Evolutionary conservation across 2,797 vertebrate genomes (phyloP), one percentile per base, ranked within the genome.

Genomic region (Florisuga fusca): DNA sequence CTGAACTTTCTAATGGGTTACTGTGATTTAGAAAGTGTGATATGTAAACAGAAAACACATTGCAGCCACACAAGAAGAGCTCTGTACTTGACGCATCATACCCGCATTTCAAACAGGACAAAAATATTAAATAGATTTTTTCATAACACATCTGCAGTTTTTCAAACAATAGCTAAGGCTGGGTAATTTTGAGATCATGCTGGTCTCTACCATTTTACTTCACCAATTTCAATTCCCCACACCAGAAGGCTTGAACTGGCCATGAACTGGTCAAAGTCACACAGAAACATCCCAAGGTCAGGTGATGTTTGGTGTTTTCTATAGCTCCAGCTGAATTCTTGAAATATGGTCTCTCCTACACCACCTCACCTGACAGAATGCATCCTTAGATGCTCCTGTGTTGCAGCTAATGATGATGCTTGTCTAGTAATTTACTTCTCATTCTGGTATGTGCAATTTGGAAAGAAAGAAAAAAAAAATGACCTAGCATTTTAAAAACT

Each of bases 101-200:
- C 26, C 3, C 54, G 29, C 21, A 62, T 59, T 87, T 81, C 67
- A 71, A 87, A 78, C 6, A 5, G 19, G 29, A 88, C 13, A 41
- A 96, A 93, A 95, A 84, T 18, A 90, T 61, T 57, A 84, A 93
- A 89, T 72, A 61, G 13, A 33, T 57, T 86, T 74, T 92, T 73
- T 77, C 46, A 72, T 31, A 86, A 43, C 10, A 12, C 12, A 75
- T 75, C 55, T 88, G n/a, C 36, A 84, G 62, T 67, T 91, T 66
- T 88, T 74, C 36, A 75, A 77, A 80, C 22, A 80, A 64, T 54
- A 91, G 55, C 62, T 14, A 5, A 41, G 54, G 16, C 38, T 41
- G 38, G 38, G 51, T 36, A 67, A 84, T 82, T 67, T 27, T 75
- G 62, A 86, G 78, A 72, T 50, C 31, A 16, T 5, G 13, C 31